These are phyloP conservation scores for Sminthopsis crassicaudata DNA, from an alignment of 2,113 vertebrate genomes.

Conservation along the genomic window DNA sequence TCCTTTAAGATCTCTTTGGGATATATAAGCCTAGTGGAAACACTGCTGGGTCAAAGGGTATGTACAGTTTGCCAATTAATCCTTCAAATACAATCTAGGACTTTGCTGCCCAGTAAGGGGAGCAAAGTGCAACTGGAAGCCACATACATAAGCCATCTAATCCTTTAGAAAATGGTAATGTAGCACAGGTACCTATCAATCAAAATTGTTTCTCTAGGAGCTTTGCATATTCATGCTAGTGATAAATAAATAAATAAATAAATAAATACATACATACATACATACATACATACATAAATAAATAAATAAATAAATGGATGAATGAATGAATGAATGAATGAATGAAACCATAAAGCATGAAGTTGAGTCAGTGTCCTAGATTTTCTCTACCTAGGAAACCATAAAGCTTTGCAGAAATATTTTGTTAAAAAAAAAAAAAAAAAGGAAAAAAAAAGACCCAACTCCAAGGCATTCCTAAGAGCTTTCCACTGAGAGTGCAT, in stretches of 20 bases:
- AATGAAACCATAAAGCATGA: constrained; percentile 7
- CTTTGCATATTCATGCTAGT: rapidly evolving
- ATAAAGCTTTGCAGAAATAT: background rate
- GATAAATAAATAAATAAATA: no score
- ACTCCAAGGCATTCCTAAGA: constrained; percentile 1
- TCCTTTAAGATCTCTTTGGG: no score
- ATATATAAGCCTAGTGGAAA: no score
- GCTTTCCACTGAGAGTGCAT: background rate
- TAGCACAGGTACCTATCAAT: constrained; percentile 37
- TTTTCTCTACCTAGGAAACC: constrained; percentile 13
- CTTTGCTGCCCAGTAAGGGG: constrained; percentile 4
- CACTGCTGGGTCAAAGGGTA: no score
- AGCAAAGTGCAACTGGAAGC: constrained; percentile 31
- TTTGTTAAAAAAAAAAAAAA: background rate
- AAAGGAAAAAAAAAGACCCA: background rate
- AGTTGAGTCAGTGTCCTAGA: background rate
- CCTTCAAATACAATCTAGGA: constrained; percentile 38
- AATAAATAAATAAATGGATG: no score
- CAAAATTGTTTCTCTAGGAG: constrained; percentile 50
- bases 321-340: no score
- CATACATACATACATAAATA: no score
- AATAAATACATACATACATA: no score
- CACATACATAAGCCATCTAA: constrained; percentile 47
- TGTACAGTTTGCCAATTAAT: constrained; percentile 57
- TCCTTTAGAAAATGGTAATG: constrained; percentile 28